phyloP scores from a whole-genome alignment of 1,140 invertebrate species.

The Mizuhopecten yessoensis region DNA sequence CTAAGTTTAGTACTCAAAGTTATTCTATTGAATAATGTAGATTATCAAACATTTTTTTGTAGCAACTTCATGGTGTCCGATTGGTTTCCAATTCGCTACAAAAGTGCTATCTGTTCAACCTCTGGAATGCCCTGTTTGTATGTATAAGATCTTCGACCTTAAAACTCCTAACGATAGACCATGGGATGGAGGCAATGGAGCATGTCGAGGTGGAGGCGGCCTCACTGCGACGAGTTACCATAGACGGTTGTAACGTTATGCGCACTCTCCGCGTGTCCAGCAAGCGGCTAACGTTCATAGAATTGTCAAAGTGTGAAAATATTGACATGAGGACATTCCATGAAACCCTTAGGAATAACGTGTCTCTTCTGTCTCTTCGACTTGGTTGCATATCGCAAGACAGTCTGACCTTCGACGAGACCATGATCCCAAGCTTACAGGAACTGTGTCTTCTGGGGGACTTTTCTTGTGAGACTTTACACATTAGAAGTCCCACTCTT shows the following conservation, averaged over 20 bases:
- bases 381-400: slow-evolving; percentile 77
- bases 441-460: slow-evolving; percentile 77
- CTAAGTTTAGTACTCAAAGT: too few relatives aligned
- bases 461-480: slow-evolving; percentile 77
- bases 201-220: slow-evolving; percentile 73
- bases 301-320: slow-evolving; percentile 76
- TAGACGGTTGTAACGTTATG: slow-evolving; percentile 76
- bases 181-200: slow-evolving; percentile 77
- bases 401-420: slow-evolving; percentile 76
- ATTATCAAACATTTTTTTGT: too few relatives aligned
- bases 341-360: slow-evolving; percentile 70
- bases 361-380: slow-evolving; percentile 67
- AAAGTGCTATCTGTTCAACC: slow-evolving; percentile 77
- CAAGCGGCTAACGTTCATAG: slow-evolving; percentile 69
- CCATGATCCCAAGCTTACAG: slow-evolving; percentile 72
- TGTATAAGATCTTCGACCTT: slow-evolving; percentile 72
- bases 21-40: too few relatives aligned
- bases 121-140: slow-evolving; percentile 79
- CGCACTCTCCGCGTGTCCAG: slow-evolving; percentile 73
- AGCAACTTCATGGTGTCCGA: slow-evolving; percentile 78
- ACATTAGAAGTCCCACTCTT: slow-evolving; percentile 76
- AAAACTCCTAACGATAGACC: slow-evolving; percentile 73
- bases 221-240: slow-evolving; percentile 65
- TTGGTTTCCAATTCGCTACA: slow-evolving; percentile 74
- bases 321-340: slow-evolving; percentile 74